A percentile compares a stretch with the other conserved stretches of the same genome.
Conservation (phyloP, 2,888 invertebrate genomes). For the Leptopterna dolabrata region DNA sequence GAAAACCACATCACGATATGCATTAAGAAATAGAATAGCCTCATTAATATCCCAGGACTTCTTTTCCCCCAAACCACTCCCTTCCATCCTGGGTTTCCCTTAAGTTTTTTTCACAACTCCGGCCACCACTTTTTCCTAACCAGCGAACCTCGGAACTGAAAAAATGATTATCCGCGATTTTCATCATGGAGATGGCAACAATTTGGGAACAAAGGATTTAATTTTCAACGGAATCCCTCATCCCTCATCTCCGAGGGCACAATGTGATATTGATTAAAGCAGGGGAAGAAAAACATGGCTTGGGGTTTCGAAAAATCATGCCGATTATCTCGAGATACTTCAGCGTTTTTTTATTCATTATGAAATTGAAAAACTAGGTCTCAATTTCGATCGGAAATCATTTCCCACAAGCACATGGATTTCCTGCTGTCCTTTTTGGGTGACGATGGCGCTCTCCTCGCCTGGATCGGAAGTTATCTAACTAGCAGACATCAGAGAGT, state of each 20-base stretch:
- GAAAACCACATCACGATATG: constrained; percentile 35
- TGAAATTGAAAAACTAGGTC: no score
- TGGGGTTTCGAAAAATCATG: not conserved
- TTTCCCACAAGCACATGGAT: no score
- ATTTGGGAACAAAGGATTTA: not conserved
- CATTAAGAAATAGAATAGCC: constrained; percentile 39
- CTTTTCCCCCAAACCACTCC: not conserved
- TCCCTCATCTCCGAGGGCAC: not conserved
- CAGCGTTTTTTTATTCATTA: no score
- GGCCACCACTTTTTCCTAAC: not conserved
- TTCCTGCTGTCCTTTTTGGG: no score
- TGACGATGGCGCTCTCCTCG: no score
- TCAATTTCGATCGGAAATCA: no score
- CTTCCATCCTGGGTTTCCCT: not conserved
- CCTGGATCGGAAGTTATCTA: no score
- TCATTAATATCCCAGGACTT: constrained; percentile 14
- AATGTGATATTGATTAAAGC: not conserved
- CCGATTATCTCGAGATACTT: no score
- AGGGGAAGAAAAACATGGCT: not conserved
- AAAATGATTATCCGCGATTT: not conserved
- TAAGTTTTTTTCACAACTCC: not conserved
- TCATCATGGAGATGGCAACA: not conserved
- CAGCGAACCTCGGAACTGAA: not conserved
- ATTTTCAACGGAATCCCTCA: not conserved
- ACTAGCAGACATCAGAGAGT: no score